A percentile compares a stretch with the other conserved stretches of the same genome.
phyloP scores from a whole-genome alignment of 2,888 invertebrate genomes.

The Conus canariensis region DNA sequence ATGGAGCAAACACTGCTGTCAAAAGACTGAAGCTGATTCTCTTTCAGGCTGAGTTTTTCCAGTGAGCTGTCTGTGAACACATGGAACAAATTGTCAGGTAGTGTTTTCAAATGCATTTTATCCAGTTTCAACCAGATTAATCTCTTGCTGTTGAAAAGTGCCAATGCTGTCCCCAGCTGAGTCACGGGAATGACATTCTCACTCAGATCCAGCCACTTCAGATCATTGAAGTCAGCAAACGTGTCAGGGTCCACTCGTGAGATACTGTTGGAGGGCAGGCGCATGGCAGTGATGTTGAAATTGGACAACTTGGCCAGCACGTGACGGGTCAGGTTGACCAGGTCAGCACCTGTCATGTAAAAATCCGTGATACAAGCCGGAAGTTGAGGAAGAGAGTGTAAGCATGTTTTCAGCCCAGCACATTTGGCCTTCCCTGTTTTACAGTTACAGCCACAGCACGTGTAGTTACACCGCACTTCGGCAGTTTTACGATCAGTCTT shows the following conservation, averaged over 20 bases:
- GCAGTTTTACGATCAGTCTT: background rate
- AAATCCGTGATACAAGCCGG: background rate
- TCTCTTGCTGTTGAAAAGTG: background rate
- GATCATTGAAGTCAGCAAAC: background rate
- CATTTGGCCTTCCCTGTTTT: background rate
- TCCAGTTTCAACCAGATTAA: background rate
- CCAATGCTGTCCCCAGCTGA: background rate
- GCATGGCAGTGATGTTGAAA: background rate
- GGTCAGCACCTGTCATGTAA: background rate
- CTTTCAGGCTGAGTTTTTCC: background rate
- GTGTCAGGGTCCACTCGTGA: background rate
- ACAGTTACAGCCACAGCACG: background rate
- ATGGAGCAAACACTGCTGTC: conserved; percentile 13
- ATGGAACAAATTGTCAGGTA: conserved; percentile 29
- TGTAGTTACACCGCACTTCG: background rate
- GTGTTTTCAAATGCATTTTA: background rate
- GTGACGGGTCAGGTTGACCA: background rate
- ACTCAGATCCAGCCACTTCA: background rate
- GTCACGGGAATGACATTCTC: background rate
- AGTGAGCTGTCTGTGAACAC: background rate
- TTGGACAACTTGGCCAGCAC: conserved; percentile 36
- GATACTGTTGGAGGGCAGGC: conserved; percentile 11
- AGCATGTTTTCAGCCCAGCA: background rate
- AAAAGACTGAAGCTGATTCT: background rate
- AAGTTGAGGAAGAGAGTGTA: background rate